A percentile compares a stretch with the other conserved stretches of the same genome.
Evolutionary conservation across 2,888 invertebrate species (phyloP).

Genomic region (Ptilodon capucinus): DNA sequence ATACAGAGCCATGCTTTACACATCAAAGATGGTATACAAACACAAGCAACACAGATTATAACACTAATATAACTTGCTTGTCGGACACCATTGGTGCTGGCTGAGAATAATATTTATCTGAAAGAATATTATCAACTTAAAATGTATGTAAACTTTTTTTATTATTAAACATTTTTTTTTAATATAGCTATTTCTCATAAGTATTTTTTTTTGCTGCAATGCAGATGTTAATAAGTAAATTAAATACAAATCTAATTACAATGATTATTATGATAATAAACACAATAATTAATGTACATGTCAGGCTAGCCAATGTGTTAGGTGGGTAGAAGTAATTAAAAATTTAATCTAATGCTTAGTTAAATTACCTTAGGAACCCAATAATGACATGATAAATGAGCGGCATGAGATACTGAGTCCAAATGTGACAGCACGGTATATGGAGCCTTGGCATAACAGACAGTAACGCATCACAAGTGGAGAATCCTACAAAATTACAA

Average conservation of each 20-base stretch:
- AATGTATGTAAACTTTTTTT: too few relatives aligned
- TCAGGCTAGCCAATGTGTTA: not conserved
- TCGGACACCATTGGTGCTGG: slow-evolving; percentile 56
- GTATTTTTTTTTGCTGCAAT: too few relatives aligned
- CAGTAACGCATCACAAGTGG: slow-evolving; percentile 25
- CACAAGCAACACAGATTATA: slow-evolving; percentile 13
- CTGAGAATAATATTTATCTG: slow-evolving; percentile 38
- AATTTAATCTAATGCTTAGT: slow-evolving; percentile 8
- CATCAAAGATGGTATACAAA: slow-evolving; percentile 17
- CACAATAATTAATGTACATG: too few relatives aligned
- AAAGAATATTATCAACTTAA: slow-evolving; percentile 30
- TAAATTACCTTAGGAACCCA: slow-evolving; percentile 61
- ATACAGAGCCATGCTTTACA: slow-evolving; percentile 18
- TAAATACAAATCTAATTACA: too few relatives aligned
- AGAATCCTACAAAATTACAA: slow-evolving; percentile 44
- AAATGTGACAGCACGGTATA: slow-evolving; percentile 50
- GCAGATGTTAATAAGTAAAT: too few relatives aligned
- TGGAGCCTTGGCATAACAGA: slow-evolving; percentile 54
- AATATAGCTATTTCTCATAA: too few relatives aligned
- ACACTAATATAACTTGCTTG: slow-evolving; percentile 59
- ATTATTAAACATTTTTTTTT: too few relatives aligned
- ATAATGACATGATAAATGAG: slow-evolving; percentile 60
- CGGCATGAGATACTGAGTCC: slow-evolving; percentile 54
- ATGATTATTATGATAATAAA: too few relatives aligned
- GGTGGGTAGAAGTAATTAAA: not conserved